phyloP scores from a whole-genome alignment of 2,888 invertebrate species.

The Phorcus lineatus region DNA sequence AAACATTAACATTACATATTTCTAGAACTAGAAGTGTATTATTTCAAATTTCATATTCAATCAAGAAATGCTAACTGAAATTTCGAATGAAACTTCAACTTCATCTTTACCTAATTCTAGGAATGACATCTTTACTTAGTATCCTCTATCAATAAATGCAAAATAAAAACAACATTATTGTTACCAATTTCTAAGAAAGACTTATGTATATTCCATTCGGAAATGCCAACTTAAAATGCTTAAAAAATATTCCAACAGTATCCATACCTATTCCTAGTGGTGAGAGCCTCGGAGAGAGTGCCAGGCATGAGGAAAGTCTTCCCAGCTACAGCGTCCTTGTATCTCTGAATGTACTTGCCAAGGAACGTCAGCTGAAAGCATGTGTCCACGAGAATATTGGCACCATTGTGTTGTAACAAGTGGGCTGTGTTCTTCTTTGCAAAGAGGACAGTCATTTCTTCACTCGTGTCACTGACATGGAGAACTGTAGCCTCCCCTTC shows the following conservation, averaged over 20 bases:
- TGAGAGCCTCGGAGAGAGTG: slow-evolving; percentile 84
- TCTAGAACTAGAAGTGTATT: too few species aligned
- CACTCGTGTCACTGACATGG: slow-evolving; percentile 62
- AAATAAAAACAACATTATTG: too few species aligned
- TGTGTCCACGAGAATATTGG: slow-evolving; percentile 86
- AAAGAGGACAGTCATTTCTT: slow-evolving; percentile 80
- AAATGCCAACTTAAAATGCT: too few species aligned
- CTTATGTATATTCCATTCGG: too few species aligned
- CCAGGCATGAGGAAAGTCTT: slow-evolving; percentile 81
- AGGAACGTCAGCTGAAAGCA: slow-evolving; percentile 86
- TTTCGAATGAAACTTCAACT: too few species aligned
- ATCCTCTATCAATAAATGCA: too few species aligned
- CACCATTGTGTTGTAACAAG: slow-evolving; percentile 88
- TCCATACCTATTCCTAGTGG: slow-evolving; percentile 81
- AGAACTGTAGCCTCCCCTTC: slow-evolving; percentile 69
- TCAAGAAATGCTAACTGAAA: too few species aligned
- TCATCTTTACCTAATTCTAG: too few species aligned
- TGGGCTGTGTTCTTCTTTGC: slow-evolving; percentile 86
- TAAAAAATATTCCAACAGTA: background rate
- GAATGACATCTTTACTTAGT: too few species aligned
- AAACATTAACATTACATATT: too few species aligned
- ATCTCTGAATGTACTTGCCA: slow-evolving; percentile 80
- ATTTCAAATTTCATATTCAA: too few species aligned
- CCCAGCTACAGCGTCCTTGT: slow-evolving; percentile 82
- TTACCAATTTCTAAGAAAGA: too few species aligned